Evolutionary conservation across 2,888 invertebrate genomes (phyloP), one percentile per base, ranked within the genome.

Genomic region (Drosophila pegasa): DNA sequence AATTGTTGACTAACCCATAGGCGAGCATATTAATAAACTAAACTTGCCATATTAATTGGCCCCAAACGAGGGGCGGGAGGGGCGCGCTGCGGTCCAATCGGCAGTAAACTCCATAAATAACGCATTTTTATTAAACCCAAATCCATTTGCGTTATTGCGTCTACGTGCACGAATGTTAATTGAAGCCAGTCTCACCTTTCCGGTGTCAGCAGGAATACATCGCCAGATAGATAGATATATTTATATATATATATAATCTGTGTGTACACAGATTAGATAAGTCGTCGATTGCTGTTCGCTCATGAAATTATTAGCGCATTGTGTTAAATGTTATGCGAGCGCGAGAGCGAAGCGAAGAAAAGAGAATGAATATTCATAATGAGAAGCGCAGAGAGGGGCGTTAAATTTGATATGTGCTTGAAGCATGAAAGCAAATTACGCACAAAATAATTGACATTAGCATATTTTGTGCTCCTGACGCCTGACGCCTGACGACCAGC

Each of bases 121-220:
- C 87, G 48, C 67, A 87, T 84, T 85, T 45, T 85, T 88, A 88
- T 88, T 75, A 81, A 86, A 69, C 66, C 78, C 78, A 69, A 88
- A 87, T 78, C 87, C 89, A 85, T 85, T 87, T 84, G 85, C 82
- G 85, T 87, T 88, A 85, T 88, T 88, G 85, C 89, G 69, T 67
- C 65, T 88, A 85, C 85, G 85, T 85, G 85, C 85, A 87, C 85
- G 66, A 87, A 88, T 84, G 81, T 84, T 85, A 85, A 85, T 85
- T 85, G 89, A 87, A 87, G 87, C 65, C 57, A 40, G 65, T 61
- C 16, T 67, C 59, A 71, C 75, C 78, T 75, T 56, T 57, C 12
- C 54, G 47, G 31, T 40, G 35, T 31, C 59, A 22, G 33, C 35
- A 55, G 41, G 38, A 52, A 47, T 38, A 57, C 47, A 62, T 33